These are phyloP conservation scores for Microtus californicus DNA, from an alignment of 2,797 vertebrate species.

Conservation along the genomic window DNA sequence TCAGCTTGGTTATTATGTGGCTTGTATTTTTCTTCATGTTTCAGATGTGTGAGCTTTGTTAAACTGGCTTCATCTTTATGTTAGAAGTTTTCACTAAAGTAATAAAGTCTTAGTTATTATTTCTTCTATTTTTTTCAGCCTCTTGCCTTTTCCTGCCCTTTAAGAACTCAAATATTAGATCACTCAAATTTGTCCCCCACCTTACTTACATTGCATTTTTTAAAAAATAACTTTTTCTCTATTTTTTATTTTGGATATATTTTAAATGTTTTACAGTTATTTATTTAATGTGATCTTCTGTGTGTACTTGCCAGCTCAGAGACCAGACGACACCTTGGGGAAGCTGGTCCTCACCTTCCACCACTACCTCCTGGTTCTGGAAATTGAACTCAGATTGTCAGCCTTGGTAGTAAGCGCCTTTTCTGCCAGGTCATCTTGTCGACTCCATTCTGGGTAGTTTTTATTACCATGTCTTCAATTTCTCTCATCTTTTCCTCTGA, in stretches of 20 bases:
- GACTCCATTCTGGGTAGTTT: background rate
- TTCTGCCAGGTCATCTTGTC: background rate
- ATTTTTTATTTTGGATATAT: background rate
- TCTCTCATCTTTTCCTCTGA: slow-evolving; percentile 1
- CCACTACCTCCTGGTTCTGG: background rate
- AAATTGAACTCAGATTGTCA: background rate
- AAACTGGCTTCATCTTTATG: slow-evolving; percentile 10
- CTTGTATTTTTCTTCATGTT: slow-evolving; percentile 16
- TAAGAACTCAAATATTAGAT: background rate
- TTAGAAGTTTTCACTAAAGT: slow-evolving; percentile 51
- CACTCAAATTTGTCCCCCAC: slow-evolving; percentile 22
- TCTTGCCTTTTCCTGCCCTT: background rate
- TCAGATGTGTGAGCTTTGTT: slow-evolving; percentile 19
- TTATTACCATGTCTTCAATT: slow-evolving; percentile 28
- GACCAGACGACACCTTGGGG: background rate
- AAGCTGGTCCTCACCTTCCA: background rate
- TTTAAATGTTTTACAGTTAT: background rate
- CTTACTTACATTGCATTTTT: background rate
- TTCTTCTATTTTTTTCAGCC: slow-evolving; percentile 1
- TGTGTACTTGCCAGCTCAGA: background rate
- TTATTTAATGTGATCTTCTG: background rate
- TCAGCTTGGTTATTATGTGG: background rate
- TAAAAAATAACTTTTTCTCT: background rate
- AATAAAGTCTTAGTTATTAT: slow-evolving; percentile 37
- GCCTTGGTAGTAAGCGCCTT: background rate